A percentile compares a stretch with the other conserved stretches of the same genome.
phyloP scores from a whole-genome alignment of 2,888 invertebrate species.

The Drosophila mercatorum region DNA sequence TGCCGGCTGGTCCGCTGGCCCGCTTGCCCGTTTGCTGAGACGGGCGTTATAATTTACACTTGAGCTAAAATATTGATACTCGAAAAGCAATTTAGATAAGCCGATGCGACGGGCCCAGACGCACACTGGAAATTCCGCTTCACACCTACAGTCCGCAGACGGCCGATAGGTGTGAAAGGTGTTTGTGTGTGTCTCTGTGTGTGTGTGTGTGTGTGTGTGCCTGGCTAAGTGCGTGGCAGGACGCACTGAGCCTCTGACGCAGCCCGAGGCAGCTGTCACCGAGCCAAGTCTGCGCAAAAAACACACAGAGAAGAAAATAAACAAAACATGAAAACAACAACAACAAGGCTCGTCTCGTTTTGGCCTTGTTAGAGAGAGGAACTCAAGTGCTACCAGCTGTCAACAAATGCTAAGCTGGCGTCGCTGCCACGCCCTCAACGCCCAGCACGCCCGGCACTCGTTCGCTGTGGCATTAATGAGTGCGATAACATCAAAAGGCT shows the following conservation, averaged over 20 bases:
- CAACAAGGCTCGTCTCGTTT: constrained; percentile 29
- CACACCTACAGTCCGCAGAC: constrained; percentile 69
- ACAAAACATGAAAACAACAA: constrained; percentile 11
- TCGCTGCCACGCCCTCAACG: constrained; percentile 40
- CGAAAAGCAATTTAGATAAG: constrained; percentile 84
- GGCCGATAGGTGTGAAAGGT: constrained; percentile 66
- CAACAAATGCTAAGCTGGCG: constrained; percentile 58
- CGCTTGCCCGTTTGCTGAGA: constrained; percentile 4
- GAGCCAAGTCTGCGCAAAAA: constrained; percentile 47
- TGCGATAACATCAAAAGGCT: constrained; percentile 79
- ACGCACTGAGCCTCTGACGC: constrained; percentile 42
- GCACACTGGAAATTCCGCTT: constrained; percentile 80
- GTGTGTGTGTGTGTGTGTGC: constrained; percentile 34
- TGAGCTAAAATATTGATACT: constrained; percentile 84
- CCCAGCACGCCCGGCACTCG: constrained; percentile 12
- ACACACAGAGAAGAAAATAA: constrained; percentile 15
- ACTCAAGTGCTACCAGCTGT: constrained; percentile 74
- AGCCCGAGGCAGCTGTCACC: constrained; percentile 53
- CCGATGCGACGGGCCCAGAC: constrained; percentile 38
- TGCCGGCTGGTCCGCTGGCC: constrained; percentile 5
- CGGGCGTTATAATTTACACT: constrained; percentile 80
- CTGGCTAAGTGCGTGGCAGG: constrained; percentile 61
- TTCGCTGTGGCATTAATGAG: constrained; percentile 59
- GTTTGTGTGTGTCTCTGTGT: constrained; percentile 8
- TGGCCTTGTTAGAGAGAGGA: constrained; percentile 65